Evolutionary conservation across 2,888 invertebrate species (phyloP).

Genomic region (Torymus tubicola): DNA sequence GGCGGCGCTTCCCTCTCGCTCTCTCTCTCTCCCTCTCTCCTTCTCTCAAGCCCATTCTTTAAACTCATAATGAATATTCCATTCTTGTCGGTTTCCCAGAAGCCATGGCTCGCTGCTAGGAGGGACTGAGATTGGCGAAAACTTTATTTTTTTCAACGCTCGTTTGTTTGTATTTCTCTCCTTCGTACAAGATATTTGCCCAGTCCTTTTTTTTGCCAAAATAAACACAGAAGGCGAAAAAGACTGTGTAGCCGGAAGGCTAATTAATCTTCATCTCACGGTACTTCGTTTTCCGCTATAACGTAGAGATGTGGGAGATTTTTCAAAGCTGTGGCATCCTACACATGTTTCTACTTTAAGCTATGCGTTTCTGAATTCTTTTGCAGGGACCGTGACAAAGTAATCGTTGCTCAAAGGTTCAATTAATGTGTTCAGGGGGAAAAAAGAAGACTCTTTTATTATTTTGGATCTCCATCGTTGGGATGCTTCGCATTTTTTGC

Average conservation of each 20-base stretch:
- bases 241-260: neutral
- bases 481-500: conserved; percentile 14
- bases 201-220: conserved; percentile 18
- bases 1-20: conserved; percentile 21
- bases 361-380: neutral
- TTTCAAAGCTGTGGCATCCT: too few species aligned
- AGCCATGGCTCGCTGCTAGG: conserved; percentile 7
- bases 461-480: conserved; percentile 30
- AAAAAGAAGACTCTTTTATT: conserved; percentile 22
- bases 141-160: neutral
- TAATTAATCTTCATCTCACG: conserved; percentile 54
- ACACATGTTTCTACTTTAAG: too few species aligned
- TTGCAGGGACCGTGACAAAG: neutral
- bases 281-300: conserved; percentile 37
- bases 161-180: neutral
- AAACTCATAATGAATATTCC: conserved; percentile 60
- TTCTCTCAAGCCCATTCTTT: conserved; percentile 52
- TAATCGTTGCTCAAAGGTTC: neutral
- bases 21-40: conserved; percentile 7
- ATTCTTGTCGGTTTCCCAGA: conserved; percentile 55
- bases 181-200: neutral
- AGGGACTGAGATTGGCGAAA: conserved; percentile 31
- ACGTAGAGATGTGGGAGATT: conserved; percentile 14
- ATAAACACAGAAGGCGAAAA: conserved; percentile 8
- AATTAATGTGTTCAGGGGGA: too few species aligned